A percentile compares a stretch with the other conserved stretches of the same genome.
Conservation (phyloP, 1,140 invertebrate species). For the Epicauta chinensis region DNA sequence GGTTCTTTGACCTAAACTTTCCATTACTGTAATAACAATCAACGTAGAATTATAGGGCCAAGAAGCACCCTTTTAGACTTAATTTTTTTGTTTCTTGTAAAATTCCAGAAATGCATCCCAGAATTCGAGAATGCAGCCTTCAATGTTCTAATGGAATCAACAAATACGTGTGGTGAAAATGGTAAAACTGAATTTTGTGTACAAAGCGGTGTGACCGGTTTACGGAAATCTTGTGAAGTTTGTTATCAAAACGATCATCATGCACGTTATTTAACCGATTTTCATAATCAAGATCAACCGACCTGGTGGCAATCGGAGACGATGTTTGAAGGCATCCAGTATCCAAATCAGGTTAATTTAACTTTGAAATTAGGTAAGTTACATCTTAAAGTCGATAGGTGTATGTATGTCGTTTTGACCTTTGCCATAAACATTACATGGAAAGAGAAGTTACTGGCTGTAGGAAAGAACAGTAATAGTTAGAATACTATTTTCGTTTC, state of each 20-base stretch:
- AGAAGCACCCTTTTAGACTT: too few species aligned
- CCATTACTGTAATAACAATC: too few species aligned
- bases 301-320: constrained; percentile 99
- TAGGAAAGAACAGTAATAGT: too few species aligned
- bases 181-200: constrained; percentile 78
- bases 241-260: constrained; percentile 64
- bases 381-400: too few species aligned
- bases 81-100: not conserved
- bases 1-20: too few species aligned
- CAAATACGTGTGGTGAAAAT: constrained; percentile 89
- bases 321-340: constrained; percentile 88
- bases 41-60: too few species aligned
- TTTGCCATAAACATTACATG: too few species aligned
- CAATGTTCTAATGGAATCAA: constrained; percentile 77
- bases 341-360: constrained; percentile 85
- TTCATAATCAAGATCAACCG: constrained; percentile 78
- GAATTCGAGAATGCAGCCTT: constrained; percentile 96
- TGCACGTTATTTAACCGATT: constrained; percentile 81
- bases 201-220: constrained; percentile 64
- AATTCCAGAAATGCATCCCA: constrained; percentile 82
- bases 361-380: constrained; percentile 80
- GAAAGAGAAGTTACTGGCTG: too few species aligned
- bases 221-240: constrained; percentile 56
- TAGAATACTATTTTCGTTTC: too few species aligned
- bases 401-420: too few species aligned